A percentile compares a stretch with the other conserved stretches of the same genome.
These are phyloP conservation scores for Thaumatotibia leucotreta DNA, from an alignment of 1,140 invertebrate genomes.

Conservation along the genomic window DNA sequence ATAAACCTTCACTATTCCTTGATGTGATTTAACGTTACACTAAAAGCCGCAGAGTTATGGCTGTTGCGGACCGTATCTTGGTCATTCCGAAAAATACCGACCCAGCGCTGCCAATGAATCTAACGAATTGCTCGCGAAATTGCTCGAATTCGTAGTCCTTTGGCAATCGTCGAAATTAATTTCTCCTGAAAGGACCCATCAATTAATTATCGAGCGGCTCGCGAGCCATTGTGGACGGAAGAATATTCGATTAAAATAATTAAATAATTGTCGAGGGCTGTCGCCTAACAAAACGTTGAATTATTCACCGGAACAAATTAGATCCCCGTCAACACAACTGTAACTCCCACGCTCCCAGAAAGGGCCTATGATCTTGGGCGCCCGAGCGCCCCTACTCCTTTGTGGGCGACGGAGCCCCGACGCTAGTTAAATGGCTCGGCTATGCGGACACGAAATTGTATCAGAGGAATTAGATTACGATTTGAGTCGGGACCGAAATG, in stretches of 20 bases:
- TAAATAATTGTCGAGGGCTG: conserved; percentile 2
- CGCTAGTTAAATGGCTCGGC: conserved; percentile 5
- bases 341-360: background rate
- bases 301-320: conserved; percentile 10
- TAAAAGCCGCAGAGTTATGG: conserved; percentile 7
- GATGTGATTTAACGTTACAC: conserved; percentile 11
- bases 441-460: conserved; percentile 8
- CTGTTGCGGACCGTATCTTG: background rate
- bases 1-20: conserved; percentile 7
- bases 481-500: background rate
- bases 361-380: background rate
- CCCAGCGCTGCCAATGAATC: background rate
- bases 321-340: conserved; percentile 5
- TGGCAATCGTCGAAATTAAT: conserved; percentile 2
- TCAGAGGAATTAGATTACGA: conserved; percentile 1
- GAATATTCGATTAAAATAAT: conserved; percentile 10
- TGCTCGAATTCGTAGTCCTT: background rate
- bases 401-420: background rate
- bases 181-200: background rate
- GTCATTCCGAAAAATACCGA: background rate
- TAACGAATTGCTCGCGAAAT: background rate
- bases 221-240: background rate
- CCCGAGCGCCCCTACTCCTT: background rate
- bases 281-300: background rate
- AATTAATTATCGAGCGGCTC: background rate